phyloP scores from a whole-genome alignment of 2,888 invertebrate species.

The Watsonalla cultraria region DNA sequence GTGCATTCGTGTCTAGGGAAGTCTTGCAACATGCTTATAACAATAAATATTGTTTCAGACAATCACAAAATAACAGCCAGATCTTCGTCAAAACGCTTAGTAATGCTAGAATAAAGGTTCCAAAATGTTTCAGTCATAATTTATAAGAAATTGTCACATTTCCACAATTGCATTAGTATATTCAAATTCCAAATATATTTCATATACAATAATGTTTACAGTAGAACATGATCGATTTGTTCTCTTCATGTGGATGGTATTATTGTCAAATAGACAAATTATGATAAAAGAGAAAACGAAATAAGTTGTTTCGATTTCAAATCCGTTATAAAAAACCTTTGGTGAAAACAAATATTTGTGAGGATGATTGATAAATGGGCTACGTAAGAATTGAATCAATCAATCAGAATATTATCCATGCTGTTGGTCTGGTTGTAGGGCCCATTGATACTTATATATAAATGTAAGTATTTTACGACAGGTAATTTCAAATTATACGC shows the following conservation, averaged over 20 bases:
- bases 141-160: conserved; percentile 59
- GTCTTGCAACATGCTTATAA: conserved; percentile 15
- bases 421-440: too few species aligned
- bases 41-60: conserved; percentile 39
- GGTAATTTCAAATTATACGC: too few species aligned
- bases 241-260: conserved; percentile 29
- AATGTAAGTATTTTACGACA: too few species aligned
- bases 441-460: too few species aligned
- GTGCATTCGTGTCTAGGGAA: conserved; percentile 36
- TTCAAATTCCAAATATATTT: conserved; percentile 16
- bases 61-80: conserved; percentile 64
- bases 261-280: conserved; percentile 38
- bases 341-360: background rate
- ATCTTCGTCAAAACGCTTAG: conserved; percentile 52
- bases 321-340: background rate
- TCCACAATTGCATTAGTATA: conserved; percentile 22
- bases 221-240: conserved; percentile 24
- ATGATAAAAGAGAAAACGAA: background rate
- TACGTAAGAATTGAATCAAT: too few species aligned
- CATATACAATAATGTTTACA: conserved; percentile 45
- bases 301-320: background rate
- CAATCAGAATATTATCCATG: too few species aligned
- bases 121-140: conserved; percentile 71
- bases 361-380: too few species aligned
- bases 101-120: conserved; percentile 61